Base-by-base conservation (phyloP, 2,797 vertebrate genomes). In the Syngnathus acus region DNA sequence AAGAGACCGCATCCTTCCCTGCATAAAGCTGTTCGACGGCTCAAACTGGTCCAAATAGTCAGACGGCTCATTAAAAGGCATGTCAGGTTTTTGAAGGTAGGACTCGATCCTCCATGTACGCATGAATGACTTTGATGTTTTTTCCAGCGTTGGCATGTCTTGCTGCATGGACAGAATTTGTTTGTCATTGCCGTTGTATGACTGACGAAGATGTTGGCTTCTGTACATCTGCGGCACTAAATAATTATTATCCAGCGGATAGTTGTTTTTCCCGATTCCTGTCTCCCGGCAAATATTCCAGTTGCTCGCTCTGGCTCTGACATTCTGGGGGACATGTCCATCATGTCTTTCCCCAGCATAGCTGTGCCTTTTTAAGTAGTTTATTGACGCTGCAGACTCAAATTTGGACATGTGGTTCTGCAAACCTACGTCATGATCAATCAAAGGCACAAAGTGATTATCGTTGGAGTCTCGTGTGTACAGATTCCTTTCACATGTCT, bases 341-440 rank as follows among this genome's bases (percentile, higher is more conserved):
- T 95, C 94, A 38, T 93, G 87, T 65, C 89, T 91, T 68, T 98
- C 95, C 1, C 97, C 96, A 5, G 97, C 97, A 21, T 99, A 99
- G 76, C 97, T 99, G 66, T 99, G 97, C 62, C 97, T 91, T 87
- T 99, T 99, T 82, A 91, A 89, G 71, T 90, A 93, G 67, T 93
- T 91, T 26, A 83, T 88, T 3, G 78, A 69, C 59, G 95, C 94
- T 79, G 74, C 63, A 14, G 89, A 83, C 51, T 92, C 92, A 68
- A 87, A 78, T 5, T 89, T 89, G 17, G 88, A 83, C 53, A 90
- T 68, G 62, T 86, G 65, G 65, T 83, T 90, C 45, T 89, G 91
- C 71, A 84, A 76, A 60, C 89, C 85, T 37, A 90, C 86, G 51
- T 87, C 84, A 37, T 92, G 89, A 39, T 88, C 77, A 62, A 90